Base-by-base conservation (phyloP, 2,113 vertebrate species). In the Orcinus orca region DNA sequence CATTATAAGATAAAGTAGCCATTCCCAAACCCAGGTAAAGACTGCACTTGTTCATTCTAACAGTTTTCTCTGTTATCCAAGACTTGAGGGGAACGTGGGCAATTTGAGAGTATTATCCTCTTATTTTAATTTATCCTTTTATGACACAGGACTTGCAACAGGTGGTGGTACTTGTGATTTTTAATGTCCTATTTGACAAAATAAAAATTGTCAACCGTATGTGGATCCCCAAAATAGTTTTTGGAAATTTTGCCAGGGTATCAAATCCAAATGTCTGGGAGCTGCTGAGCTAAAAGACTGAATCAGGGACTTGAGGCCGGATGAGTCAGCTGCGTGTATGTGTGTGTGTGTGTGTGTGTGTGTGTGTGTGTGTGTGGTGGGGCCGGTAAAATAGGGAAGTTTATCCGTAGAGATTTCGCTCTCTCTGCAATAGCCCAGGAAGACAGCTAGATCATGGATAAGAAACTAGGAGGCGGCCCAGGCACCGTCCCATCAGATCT, bases 101-200 rank as follows among this genome's bases (percentile, higher is more conserved):
- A 70, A 41, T 47, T 76, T 92, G 50, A 84, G 53, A 84, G 26
- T 36, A 1, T 29, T 31, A 38, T 23, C 41, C 80, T 79, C 60
- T 63, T n/a, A 23, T 92, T 95, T 96, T 36, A 38, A 92, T 58
- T n/a, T 68, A 33, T 14, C 58, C 41, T 76, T 95, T 80, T 81
- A 10, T 44, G 63, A 79, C 20, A 68, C 33, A 63, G 10, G 73
- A 33, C 77, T 85, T 67, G 13, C 14, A 44, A 96, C 73, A 94
- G 67, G 88, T 88, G 77, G 58, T 23, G 26, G 36, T n/a, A 44
- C 68, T 87, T 95, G 77, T 50, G 93, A 94, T 97, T 95, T 68
- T 97, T 95, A 95, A 92, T 76, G 63, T 87, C 88, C 93, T 92
- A 70, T 71, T 95, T 96, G 76, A 96, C 88, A 92, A 93, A 95